Evolutionary conservation across 2,113 vertebrate genomes (phyloP).

Genomic region (Cyphomyrus plagiostoma): DNA sequence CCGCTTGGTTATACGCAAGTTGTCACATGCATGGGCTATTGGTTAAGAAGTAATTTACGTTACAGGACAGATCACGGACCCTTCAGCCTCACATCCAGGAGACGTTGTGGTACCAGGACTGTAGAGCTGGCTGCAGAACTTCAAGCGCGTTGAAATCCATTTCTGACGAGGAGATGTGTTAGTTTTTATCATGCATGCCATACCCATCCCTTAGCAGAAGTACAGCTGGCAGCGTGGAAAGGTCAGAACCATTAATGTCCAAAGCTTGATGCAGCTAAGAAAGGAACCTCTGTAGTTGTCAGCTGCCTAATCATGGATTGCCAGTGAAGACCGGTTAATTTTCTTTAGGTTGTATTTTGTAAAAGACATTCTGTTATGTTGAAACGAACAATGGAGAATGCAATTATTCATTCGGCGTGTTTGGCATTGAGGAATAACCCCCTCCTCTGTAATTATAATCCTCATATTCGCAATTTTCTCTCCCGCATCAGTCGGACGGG

Average conservation of each 20-base stretch:
- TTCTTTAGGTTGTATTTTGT: background rate
- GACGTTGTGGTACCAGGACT: background rate
- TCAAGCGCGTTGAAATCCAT: background rate
- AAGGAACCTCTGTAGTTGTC: background rate
- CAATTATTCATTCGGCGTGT: background rate
- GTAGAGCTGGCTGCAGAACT: background rate
- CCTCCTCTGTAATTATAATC: background rate
- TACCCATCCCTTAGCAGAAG: background rate
- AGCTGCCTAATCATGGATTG: background rate
- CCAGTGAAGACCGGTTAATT: background rate
- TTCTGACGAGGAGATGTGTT: background rate
- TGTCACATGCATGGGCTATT: background rate
- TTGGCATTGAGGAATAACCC: background rate
- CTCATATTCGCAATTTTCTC: background rate
- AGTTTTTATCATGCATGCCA: background rate
- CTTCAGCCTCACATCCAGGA: background rate
- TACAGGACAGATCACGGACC: background rate
- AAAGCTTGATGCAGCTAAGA: background rate
- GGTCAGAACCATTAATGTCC: background rate
- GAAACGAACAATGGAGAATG: background rate
- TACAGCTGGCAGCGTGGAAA: background rate
- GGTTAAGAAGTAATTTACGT: background rate
- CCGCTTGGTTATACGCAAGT: background rate
- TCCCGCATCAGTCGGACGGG: background rate
- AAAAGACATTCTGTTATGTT: background rate